A percentile compares a stretch with the other conserved stretches of the same genome.
phyloP scores from a whole-genome alignment of 2,113 vertebrate species.

The Oncorhynchus masou region DNA sequence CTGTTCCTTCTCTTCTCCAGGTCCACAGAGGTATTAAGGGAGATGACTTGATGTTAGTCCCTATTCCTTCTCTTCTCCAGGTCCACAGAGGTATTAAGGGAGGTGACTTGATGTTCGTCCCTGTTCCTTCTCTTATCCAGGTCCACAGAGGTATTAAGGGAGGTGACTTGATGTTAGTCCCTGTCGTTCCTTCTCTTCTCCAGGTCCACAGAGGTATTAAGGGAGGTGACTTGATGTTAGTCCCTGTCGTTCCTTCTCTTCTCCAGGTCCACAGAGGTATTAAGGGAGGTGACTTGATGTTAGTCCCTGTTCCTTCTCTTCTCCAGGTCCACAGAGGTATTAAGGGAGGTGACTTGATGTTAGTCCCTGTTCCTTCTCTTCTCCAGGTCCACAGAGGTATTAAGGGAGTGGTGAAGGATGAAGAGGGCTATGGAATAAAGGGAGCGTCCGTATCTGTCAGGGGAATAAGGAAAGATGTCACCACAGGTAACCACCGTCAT shows the following conservation, averaged over 20 bases:
- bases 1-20: too few species aligned
- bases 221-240: too few species aligned
- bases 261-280: conserved; percentile 89
- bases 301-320: background rate
- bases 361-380: background rate
- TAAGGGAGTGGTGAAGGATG: conserved; percentile 88
- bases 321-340: conserved; percentile 89
- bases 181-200: background rate
- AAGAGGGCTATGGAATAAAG: conserved; percentile 84
- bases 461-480: conserved; percentile 88
- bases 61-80: conserved; percentile 57
- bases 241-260: background rate
- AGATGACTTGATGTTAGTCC: background rate
- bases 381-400: conserved; percentile 89
- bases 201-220: conserved; percentile 89
- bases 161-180: background rate
- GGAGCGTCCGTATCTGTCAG: conserved; percentile 84
- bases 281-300: conserved; percentile 71
- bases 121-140: too few species aligned
- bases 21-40: too few species aligned
- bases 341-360: too few species aligned
- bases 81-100: conserved; percentile 83
- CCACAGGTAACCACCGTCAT: conserved; percentile 77
- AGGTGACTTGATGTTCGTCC: background rate
- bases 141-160: too few species aligned